A percentile compares a stretch with the other conserved stretches of the same genome.
These are phyloP conservation scores for Antennarius striatus DNA, from an alignment of 2,113 vertebrate species.

Conservation along the genomic window DNA sequence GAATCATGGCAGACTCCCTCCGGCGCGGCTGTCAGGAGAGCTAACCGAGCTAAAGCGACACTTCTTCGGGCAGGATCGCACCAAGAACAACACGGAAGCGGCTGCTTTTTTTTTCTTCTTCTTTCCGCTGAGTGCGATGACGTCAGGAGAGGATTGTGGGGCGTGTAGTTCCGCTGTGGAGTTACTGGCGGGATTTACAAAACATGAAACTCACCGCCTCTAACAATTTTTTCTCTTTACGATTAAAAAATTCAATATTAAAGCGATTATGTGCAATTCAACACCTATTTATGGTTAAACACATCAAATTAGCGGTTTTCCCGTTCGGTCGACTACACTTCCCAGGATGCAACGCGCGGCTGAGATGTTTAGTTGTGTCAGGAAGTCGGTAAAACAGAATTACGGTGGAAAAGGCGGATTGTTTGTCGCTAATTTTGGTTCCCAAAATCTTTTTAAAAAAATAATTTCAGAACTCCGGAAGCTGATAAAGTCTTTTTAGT, in stretches of 20 bases:
- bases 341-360: conserved; percentile 49
- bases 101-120: conserved; percentile 62
- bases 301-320: rapidly evolving
- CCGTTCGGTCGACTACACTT: neutral
- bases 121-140: conserved; percentile 55
- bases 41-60: conserved; percentile 38
- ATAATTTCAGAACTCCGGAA: too few relatives aligned
- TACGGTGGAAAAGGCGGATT: too few relatives aligned
- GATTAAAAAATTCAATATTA: rapidly evolving
- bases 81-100: conserved; percentile 84
- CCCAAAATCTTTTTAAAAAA: too few relatives aligned
- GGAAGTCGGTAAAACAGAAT: conserved; percentile 43
- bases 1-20: conserved; percentile 56
- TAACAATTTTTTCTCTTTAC: rapidly evolving
- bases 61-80: conserved; percentile 66
- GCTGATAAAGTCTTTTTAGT: too few relatives aligned
- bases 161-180: conserved; percentile 56
- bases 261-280: rapidly evolving
- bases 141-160: conserved; percentile 51
- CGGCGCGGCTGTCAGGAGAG: conserved; percentile 42
- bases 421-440: too few relatives aligned
- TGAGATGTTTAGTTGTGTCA: conserved; percentile 32
- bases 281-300: rapidly evolving
- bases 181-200: rapidly evolving
- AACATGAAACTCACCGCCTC: rapidly evolving